phyloP scores from a whole-genome alignment of 2,113 vertebrate genomes.

The Corydoras maculifer region DNA sequence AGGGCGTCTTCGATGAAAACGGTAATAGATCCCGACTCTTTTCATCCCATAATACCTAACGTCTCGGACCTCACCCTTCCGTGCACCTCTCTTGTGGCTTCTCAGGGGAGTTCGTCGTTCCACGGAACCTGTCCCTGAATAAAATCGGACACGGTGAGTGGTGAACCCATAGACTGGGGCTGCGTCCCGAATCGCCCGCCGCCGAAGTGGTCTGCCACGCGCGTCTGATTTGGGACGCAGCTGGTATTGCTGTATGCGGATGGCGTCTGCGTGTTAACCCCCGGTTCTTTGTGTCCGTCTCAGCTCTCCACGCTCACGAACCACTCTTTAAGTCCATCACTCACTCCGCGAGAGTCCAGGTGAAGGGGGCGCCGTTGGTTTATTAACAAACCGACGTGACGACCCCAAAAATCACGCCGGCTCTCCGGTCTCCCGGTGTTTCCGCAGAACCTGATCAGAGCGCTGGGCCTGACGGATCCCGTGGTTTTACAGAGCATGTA shows the following conservation, averaged over 20 bases:
- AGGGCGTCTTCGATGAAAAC: slow-evolving; percentile 82
- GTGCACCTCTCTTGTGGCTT: slow-evolving; percentile 4
- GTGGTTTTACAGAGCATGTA: slow-evolving; percentile 97
- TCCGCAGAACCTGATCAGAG: slow-evolving; percentile 71
- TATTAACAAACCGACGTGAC: too few species aligned
- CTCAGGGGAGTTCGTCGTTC: slow-evolving; percentile 78
- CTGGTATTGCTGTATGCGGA: too few species aligned
- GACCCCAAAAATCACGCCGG: not conserved
- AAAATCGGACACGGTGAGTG: slow-evolving; percentile 90
- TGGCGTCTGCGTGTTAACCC: not conserved
- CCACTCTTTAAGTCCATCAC: slow-evolving; percentile 78
- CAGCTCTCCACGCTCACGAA: slow-evolving; percentile 83
- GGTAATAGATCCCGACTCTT: slow-evolving; percentile 57
- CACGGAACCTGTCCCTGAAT: slow-evolving; percentile 79
- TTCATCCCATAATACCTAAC: not conserved
- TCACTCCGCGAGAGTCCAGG: slow-evolving; percentile 81
- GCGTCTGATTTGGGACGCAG: too few species aligned
- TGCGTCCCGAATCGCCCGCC: not conserved
- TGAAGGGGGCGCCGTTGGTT: slow-evolving; percentile 36
- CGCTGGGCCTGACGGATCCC: slow-evolving; percentile 72
- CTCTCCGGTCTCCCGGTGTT: not conserved
- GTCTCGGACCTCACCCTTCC: not conserved
- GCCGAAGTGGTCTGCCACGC: not conserved
- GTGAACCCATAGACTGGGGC: not conserved
- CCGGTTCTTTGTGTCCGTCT: not conserved